Evolutionary conservation across 2,113 vertebrate species (phyloP), one percentile per base, ranked within the genome.

Genomic region (Dicaeum eximium): DNA sequence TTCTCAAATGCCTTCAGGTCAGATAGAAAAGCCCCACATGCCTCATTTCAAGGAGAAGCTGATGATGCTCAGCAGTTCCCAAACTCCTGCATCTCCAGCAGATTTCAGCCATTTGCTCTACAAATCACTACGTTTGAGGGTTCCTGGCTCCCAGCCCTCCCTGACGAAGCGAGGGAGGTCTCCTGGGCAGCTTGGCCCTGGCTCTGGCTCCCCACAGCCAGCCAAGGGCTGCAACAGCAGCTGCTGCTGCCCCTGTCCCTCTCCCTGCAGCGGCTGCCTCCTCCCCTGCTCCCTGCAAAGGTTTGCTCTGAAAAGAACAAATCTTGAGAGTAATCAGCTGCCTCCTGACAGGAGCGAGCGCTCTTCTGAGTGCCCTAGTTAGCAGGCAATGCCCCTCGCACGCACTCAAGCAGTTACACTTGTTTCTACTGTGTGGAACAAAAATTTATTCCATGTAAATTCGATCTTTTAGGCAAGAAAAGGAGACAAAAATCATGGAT

Each of bases 391-490:
- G 86, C 88, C 61, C 89, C 80, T 69, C 13, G 9, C 86, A 88
- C 0, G 1, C 61, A 30, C 73, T 80, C 54, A 10, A 58, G 56
- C 88, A 72, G 60, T 45, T 95, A 60, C 87, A 62, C 60, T 96
- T 74, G 78, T 66, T 95, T 93, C 56, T 79, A 62, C 51, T 6
- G 2, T 1, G 44, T 11, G 23, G 48, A 91, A 90, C 74, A 56
- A 48, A 75, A 40, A 93, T 96, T 75, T 84, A 75, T 86, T 91
- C 44, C 24, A 94, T 96, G 83, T 69, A 97, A 92, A 96, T 87
- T 70, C 60, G 54, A 93, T 93, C 80, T 96, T 90, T 86, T 21
- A 90, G 80, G 54, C 37, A 73, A 92, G 88, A 87, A 83, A 50
- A 56, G 8, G 35, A 53, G 42, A 70, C 20, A 37, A 80, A 67